Conservation (phyloP, 2,888 invertebrate genomes). For the Archips xylosteana region DNA sequence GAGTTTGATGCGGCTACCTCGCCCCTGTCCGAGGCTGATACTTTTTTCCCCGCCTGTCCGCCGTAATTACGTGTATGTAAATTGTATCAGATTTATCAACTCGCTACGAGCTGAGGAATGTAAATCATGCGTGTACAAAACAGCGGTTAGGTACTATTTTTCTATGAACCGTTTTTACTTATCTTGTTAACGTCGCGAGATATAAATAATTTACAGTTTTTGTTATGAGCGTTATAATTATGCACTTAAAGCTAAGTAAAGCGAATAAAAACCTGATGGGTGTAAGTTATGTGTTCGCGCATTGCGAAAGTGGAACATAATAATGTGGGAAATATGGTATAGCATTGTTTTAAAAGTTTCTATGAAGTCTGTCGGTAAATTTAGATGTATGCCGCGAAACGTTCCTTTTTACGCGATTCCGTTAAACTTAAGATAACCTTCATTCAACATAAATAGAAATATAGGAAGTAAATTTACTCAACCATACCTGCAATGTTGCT, state of each 20-base stretch:
- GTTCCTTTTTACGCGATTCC: neutral
- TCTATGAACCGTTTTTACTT: constrained; percentile 38
- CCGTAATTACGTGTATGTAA: constrained; percentile 77
- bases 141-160: constrained; percentile 48
- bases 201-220: constrained; percentile 8
- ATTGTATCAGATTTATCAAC: constrained; percentile 78
- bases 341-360: constrained; percentile 40
- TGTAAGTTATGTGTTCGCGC: constrained; percentile 27
- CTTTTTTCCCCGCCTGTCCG: constrained; percentile 54
- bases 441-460: neutral
- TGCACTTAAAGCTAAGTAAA: constrained; percentile 22
- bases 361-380: constrained; percentile 22
- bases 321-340: constrained; percentile 38
- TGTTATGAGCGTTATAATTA: constrained; percentile 27
- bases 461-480: neutral
- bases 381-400: neutral
- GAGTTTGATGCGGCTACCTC: constrained; percentile 64
- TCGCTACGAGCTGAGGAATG: constrained; percentile 62
- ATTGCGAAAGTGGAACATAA: constrained; percentile 39
- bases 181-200: constrained; percentile 17
- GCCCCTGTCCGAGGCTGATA: constrained; percentile 56
- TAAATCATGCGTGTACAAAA: constrained; percentile 55
- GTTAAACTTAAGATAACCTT: neutral
- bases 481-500: neutral
- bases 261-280: constrained; percentile 25